phyloP scores from a whole-genome alignment of 2,797 vertebrate species.

The Serranus cabrilla region DNA sequence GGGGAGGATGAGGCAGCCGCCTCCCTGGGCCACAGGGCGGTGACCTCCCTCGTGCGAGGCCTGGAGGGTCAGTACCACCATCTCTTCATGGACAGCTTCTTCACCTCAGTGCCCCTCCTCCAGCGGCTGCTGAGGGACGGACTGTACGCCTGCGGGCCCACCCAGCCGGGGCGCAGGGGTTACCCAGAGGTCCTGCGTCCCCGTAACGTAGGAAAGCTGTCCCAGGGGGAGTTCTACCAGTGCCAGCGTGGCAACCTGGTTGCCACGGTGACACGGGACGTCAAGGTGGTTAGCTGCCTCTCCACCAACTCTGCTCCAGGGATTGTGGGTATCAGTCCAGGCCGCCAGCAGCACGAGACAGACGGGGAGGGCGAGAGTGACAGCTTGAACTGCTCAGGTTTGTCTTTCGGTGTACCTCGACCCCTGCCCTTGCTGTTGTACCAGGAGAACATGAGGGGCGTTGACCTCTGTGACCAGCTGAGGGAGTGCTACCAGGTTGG shows the following conservation, averaged over 20 bases:
- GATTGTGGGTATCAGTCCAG: slow-evolving; percentile 87
- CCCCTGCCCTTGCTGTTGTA: slow-evolving; percentile 87
- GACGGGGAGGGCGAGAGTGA: slow-evolving; percentile 79
- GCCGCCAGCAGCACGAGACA: slow-evolving; percentile 76
- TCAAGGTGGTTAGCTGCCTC: slow-evolving; percentile 85
- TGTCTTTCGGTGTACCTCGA: slow-evolving; percentile 78
- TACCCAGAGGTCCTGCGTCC: slow-evolving; percentile 87
- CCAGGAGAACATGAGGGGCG: slow-evolving; percentile 90
- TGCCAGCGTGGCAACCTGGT: slow-evolving; percentile 88
- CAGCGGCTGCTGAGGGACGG: slow-evolving; percentile 85
- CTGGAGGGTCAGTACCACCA: slow-evolving; percentile 88
- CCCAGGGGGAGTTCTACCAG: slow-evolving; percentile 88
- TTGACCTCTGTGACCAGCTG: slow-evolving; percentile 89
- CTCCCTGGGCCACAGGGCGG: slow-evolving; percentile 80
- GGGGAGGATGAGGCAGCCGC: slow-evolving; percentile 70
- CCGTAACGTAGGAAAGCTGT: slow-evolving; percentile 85
- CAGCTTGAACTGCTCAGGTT: slow-evolving; percentile 67
- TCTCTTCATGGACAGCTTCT: slow-evolving; percentile 89
- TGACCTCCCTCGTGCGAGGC: slow-evolving; percentile 85
- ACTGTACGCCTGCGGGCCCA: slow-evolving; percentile 87
- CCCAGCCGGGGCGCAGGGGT: slow-evolving; percentile 83
- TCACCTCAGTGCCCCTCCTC: slow-evolving; percentile 87
- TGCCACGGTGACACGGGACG: slow-evolving; percentile 86
- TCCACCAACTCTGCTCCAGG: slow-evolving; percentile 88
- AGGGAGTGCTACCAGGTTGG: slow-evolving; percentile 90